Percentiles rank a stretch among this genome's conserved stretches.
These are phyloP conservation scores for Macroteleia sp. DNA, from an alignment of 2,888 invertebrate species.

Conservation along the genomic window DNA sequence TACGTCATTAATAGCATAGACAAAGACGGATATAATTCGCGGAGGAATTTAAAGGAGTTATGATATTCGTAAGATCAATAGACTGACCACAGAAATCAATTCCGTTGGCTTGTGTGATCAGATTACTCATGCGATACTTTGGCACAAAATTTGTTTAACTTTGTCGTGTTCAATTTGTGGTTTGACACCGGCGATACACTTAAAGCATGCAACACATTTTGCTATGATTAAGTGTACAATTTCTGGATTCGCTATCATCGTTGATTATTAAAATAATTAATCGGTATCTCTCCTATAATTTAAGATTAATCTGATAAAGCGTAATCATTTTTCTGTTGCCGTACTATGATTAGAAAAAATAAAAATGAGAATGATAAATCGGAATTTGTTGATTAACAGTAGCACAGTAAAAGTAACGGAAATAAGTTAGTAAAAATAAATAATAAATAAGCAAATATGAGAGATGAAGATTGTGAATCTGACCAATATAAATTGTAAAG, in stretches of 20 bases:
- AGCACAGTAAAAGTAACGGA: no score
- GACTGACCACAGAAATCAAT: slow-evolving; percentile 52
- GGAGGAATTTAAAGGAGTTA: slow-evolving; percentile 38
- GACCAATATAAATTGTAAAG: no score
- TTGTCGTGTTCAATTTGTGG: slow-evolving; percentile 63
- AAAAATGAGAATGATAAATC: no score
- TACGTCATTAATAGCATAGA: background rate
- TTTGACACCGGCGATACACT: slow-evolving; percentile 44
- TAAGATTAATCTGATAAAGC: no score
- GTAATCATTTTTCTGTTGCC: no score
- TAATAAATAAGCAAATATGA: no score
- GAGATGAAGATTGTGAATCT: no score
- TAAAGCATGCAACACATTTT: slow-evolving; percentile 33
- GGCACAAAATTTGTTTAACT: slow-evolving; percentile 64
- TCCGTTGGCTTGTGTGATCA: slow-evolving; percentile 50
- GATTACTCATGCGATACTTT: slow-evolving; percentile 58
- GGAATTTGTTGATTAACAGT: no score
- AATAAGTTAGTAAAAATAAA: no score
- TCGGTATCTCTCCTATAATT: background rate
- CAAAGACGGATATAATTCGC: background rate
- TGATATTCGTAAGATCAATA: slow-evolving; percentile 48
- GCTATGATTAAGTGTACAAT: slow-evolving; percentile 32
- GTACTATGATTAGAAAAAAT: no score
- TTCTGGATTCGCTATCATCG: slow-evolving; percentile 14
- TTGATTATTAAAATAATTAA: slow-evolving; percentile 13